These are phyloP conservation scores for human (Homo sapiens) DNA, from an alignment of 2,113 vertebrate species.

Conservation along the genomic window DNA sequence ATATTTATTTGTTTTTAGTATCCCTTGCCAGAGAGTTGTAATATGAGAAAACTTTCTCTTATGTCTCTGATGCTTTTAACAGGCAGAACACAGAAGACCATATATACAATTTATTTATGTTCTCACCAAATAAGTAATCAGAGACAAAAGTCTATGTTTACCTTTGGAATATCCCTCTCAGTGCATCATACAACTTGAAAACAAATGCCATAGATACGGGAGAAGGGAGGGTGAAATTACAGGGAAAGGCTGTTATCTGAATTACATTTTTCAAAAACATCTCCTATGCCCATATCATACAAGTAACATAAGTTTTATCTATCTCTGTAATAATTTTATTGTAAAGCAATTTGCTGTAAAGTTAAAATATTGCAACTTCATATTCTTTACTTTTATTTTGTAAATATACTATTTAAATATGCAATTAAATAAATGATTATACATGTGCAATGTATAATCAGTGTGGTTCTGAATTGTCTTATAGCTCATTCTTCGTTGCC, in stretches of 20 bases:
- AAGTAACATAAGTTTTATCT: constrained; percentile 25
- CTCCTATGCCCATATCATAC: neutral
- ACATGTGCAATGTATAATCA: neutral
- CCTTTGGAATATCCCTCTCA: neutral
- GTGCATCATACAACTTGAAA: neutral
- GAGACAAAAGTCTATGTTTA: neutral
- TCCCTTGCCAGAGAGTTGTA: neutral
- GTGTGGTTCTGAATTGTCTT: neutral
- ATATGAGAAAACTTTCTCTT: neutral
- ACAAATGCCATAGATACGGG: neutral
- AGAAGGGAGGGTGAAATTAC: neutral
- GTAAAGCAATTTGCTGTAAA: neutral
- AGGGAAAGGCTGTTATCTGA: neutral
- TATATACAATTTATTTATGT: neutral
- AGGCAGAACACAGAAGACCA: neutral
- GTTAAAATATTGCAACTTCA: neutral
- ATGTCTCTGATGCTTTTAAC: neutral
- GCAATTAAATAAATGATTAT: neutral
- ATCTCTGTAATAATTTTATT: neutral
- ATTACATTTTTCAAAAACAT: neutral
- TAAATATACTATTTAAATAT: neutral
- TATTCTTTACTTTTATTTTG: neutral
- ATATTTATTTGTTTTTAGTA: neutral
- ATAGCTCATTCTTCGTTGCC: neutral
- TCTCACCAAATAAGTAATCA: neutral